Evolutionary conservation across 2,888 invertebrate species (phyloP), one percentile per base, ranked within the genome.

Genomic region (Apodemia zela): DNA sequence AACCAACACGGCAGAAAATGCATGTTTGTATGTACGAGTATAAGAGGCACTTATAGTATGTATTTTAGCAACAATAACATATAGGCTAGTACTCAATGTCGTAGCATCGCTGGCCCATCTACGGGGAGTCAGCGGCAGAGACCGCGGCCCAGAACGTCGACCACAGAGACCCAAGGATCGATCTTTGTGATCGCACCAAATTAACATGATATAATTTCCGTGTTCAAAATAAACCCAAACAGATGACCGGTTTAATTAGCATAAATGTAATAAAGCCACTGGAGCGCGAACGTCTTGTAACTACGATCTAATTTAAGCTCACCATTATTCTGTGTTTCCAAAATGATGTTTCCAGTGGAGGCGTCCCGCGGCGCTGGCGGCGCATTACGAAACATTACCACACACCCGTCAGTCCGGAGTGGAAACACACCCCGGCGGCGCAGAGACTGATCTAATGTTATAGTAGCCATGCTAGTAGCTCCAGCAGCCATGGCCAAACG

Each of bases 221-320:
- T 57, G 54, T 57, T 57, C 25, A 25, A 15, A 57, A 29, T 57
- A 29, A 57, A 25, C 7, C n/a, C 54, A 15, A 57, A 15, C 54
- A 15, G 25, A 29, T 57, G 54, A 57, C 54, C 25, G 25, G 15
- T 57, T 57, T 57, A 57, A 57, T 57, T 57, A 57, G 54, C 54
- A 57, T 57, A 25, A 57, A 57, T 25, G 54, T 57, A 57, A 57
- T 57, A 57, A 57, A 57, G 54, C 54, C 54, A 29, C 54, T 57
- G 25, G 54, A 25, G 54, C 54, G 54, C 29, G 25, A 57, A 25
- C 54, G n/a, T 57, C 54, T 57, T 29, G 54, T 21, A 57, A 29
- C 54, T 57, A 57, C 54, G 25, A 57, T 57, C 29, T 57, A 57
- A 29, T 54, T 54, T 54, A 13, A 21, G 21, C 51, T n/a, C 29